Conservation (phyloP, 2,888 invertebrate genomes). For the Dinocampus coccinellae region DNA sequence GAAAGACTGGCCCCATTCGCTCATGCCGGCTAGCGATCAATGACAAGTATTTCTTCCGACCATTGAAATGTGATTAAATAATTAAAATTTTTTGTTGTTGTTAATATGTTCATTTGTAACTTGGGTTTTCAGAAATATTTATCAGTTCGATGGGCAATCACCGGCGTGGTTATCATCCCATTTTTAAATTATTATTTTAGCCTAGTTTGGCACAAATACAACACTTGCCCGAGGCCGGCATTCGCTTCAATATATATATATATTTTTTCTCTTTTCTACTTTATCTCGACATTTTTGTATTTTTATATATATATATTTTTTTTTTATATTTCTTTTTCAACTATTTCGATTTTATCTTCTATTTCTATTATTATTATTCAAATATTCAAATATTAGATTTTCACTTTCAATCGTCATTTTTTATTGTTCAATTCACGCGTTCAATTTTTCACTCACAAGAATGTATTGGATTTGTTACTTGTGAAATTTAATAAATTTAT, state of each 20-base stretch:
- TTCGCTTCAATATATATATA: constrained; percentile 59
- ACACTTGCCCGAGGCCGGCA: constrained; percentile 60
- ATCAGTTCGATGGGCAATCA: constrained; percentile 10
- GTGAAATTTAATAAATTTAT: neutral
- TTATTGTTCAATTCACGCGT: constrained; percentile 1
- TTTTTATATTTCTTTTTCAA: constrained; percentile 36
- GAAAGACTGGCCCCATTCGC: constrained; percentile 69
- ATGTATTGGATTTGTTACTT: constrained; percentile 11
- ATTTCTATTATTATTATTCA: too few relatives aligned
- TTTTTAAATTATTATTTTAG: constrained; percentile 54
- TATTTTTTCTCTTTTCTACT: constrained; percentile 43
- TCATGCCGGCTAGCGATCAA: constrained; percentile 62
- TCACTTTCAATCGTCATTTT: constrained; percentile 11
- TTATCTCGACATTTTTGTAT: too few relatives aligned
- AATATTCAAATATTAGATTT: constrained; percentile 26
- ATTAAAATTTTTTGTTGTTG: neutral
- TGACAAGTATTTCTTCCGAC: neutral
- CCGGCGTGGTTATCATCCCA: neutral
- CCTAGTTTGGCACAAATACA: constrained; percentile 68
- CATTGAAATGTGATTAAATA: neutral
- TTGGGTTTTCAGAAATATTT: neutral
- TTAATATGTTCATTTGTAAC: neutral
- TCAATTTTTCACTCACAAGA: neutral
- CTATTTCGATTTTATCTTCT: constrained; percentile 28
- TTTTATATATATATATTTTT: too few relatives aligned